Evolutionary conservation across 1,140 invertebrate genomes (phyloP), one percentile per base, ranked within the genome.

Genomic region (Pseudomyrmex cubaensis): DNA sequence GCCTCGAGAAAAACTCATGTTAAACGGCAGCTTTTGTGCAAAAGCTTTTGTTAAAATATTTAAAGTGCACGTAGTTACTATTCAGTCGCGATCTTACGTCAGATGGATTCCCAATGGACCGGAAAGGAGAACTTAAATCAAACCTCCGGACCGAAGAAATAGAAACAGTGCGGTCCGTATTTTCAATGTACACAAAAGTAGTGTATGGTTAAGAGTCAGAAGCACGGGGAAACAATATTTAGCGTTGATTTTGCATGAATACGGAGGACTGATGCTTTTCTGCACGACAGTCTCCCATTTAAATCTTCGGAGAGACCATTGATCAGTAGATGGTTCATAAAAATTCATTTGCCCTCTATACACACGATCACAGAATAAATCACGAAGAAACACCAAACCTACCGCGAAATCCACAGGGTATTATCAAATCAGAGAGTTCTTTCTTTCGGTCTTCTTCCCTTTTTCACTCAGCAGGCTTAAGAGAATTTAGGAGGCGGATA

Each of bases 361-460:
- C 25, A 50, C 57, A 72, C 61, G 59, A 87, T 85, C 64, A 54
- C 75, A 56, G 63, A 87, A 82, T 82, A 85, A 88, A 88, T 87
- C 83, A 88, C 72, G 25, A 64, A 17, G 80, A 50, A 84, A 82
- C 82, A 74, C 54, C 72, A 88, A 88, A 83, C 82, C 77, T 84
- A 85, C 77, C 61, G 66, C 87, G 48, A 87, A 87, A 87, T 87
- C 87, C 77, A 83, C 59, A 50, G 66, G 84, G 87, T 84, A 89
- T 89, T 89, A 88, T 86, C 86, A 89, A 89, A 89, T 89, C 87
- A 88, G 84, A 77, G 67, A 89, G 87, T 84, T 85, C 69, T 88
- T 84, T 22, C 70, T 22, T 59, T 83, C 46, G 66, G 74, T 25
- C 86, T 87, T 25, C 86, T 87, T 86, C 70, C 64, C 85, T 86